phyloP scores from a whole-genome alignment of 2,113 vertebrate species.

The Tricholaema leucomelas region DNA sequence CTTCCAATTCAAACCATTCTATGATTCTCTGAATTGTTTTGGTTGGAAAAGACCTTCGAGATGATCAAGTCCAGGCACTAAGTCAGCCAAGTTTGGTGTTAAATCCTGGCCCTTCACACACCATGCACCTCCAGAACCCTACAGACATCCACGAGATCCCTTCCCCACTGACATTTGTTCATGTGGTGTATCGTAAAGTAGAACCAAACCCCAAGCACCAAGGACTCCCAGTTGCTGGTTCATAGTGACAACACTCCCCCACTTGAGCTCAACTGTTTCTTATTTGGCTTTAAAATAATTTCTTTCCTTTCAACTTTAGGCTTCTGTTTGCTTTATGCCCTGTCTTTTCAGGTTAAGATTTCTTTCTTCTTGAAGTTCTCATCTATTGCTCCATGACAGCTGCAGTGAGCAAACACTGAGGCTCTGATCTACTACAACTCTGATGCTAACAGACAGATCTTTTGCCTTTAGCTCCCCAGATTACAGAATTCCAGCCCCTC shows the following conservation, averaged over 20 bases:
- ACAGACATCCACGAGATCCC: not conserved
- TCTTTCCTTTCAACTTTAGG: not conserved
- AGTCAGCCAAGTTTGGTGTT: too few relatives aligned
- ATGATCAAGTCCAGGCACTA: too few relatives aligned
- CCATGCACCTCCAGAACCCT: not conserved
- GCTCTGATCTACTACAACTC: not conserved
- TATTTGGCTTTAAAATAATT: slow-evolving; percentile 48
- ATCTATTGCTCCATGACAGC: not conserved
- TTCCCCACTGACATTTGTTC: not conserved
- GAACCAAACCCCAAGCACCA: not conserved
- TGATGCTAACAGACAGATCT: slow-evolving; percentile 42
- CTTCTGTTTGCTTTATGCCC: slow-evolving; percentile 43
- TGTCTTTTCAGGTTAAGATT: slow-evolving; percentile 54
- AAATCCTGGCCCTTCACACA: too few relatives aligned
- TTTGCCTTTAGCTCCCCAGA: not conserved
- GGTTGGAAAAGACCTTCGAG: too few relatives aligned
- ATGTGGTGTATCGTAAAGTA: not conserved
- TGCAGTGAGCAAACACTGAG: not conserved
- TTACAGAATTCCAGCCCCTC: not conserved
- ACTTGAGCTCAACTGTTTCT: not conserved
- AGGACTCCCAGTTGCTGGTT: not conserved
- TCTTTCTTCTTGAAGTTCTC: slow-evolving; percentile 33
- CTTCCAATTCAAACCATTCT: too few relatives aligned
- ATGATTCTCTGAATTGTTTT: too few relatives aligned
- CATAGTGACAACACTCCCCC: not conserved